phyloP scores from a whole-genome alignment of 2,113 vertebrate genomes.

The Bambusicola thoracicus region DNA sequence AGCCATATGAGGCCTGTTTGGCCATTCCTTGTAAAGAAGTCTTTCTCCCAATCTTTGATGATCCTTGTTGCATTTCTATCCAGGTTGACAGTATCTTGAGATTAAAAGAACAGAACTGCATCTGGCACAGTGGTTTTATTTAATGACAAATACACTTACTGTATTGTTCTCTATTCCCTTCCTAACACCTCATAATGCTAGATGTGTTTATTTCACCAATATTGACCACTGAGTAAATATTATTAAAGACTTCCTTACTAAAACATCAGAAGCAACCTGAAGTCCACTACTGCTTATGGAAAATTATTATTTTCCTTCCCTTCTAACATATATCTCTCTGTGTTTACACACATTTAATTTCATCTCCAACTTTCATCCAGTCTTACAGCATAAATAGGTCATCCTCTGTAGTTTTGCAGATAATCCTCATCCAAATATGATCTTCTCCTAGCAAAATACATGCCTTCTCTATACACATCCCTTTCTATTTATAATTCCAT shows the following conservation, averaged over 20 bases:
- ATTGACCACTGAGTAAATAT: background rate
- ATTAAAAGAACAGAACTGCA: background rate
- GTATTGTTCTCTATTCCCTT: background rate
- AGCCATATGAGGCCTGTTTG: background rate
- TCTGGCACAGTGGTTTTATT: background rate
- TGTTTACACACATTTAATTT: background rate
- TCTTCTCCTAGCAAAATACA: background rate
- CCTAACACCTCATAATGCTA: background rate
- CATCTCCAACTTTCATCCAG: background rate
- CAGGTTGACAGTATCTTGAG: background rate
- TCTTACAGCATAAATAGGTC: background rate
- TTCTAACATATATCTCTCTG: background rate
- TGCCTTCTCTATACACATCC: background rate
- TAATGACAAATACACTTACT: background rate
- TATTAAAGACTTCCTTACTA: background rate
- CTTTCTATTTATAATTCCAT: background rate
- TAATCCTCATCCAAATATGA: background rate
- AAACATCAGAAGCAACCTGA: background rate
- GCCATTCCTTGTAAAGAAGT: background rate
- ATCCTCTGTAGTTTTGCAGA: background rate
- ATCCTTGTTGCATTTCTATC: background rate
- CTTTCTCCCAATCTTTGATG: background rate
- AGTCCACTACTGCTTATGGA: background rate
- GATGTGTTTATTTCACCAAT: background rate
- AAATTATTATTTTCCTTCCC: background rate